These are phyloP conservation scores for Euzophera pinguis DNA, from an alignment of 2,888 invertebrate genomes.

Conservation along the genomic window DNA sequence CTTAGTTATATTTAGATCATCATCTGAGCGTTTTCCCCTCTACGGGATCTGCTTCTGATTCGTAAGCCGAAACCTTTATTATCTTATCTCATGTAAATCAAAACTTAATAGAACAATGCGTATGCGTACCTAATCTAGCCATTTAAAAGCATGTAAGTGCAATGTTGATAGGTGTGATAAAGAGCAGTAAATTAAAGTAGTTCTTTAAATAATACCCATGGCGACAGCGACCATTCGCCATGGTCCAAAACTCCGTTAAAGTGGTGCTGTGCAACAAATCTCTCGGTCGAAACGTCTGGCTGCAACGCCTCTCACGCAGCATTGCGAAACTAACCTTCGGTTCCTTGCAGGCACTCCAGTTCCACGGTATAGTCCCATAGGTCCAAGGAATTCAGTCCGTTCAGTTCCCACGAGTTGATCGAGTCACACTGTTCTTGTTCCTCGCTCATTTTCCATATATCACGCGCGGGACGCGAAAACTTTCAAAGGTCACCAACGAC, in stretches of 20 bases:
- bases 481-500: slow-evolving; percentile 48
- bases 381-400: slow-evolving; percentile 85
- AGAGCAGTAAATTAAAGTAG: slow-evolving; percentile 1
- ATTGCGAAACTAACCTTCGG: slow-evolving; percentile 83
- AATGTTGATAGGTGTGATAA: neutral
- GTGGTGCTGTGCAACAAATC: slow-evolving; percentile 47
- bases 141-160: neutral
- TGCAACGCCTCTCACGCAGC: slow-evolving; percentile 48
- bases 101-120: too few relatives aligned
- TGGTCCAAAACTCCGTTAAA: slow-evolving; percentile 42
- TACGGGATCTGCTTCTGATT: too few relatives aligned
- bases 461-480: slow-evolving; percentile 16
- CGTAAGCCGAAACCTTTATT: too few relatives aligned
- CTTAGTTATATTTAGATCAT: neutral
- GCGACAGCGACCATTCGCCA: slow-evolving; percentile 41
- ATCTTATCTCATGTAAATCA: too few relatives aligned
- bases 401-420: slow-evolving; percentile 75
- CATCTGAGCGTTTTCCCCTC: too few relatives aligned
- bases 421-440: slow-evolving; percentile 69
- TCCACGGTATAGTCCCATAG: slow-evolving; percentile 93
- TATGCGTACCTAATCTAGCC: too few relatives aligned
- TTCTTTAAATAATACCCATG: slow-evolving; percentile 5
- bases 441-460: slow-evolving; percentile 61
- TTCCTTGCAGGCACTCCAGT: slow-evolving; percentile 88
- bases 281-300: slow-evolving; percentile 29